phyloP scores from a whole-genome alignment of 2,888 invertebrate genomes.

The Pecten maximus region DNA sequence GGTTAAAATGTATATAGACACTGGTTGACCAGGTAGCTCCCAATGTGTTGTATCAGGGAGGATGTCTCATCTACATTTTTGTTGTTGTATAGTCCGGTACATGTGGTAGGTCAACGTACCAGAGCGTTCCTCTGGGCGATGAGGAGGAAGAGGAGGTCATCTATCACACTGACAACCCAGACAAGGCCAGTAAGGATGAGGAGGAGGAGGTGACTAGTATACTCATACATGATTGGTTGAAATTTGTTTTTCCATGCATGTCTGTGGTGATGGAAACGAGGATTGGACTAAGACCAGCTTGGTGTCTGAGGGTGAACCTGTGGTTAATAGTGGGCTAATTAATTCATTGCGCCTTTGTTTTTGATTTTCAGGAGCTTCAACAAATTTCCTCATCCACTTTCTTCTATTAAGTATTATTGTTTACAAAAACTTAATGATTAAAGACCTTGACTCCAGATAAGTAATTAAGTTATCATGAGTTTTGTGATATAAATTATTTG shows the following conservation, averaged over 20 bases:
- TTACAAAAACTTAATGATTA: neutral
- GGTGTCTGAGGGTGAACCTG: neutral
- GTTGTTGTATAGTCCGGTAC: constrained; percentile 7
- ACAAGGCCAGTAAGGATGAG: constrained; percentile 56
- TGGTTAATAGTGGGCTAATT: neutral
- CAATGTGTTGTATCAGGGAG: neutral
- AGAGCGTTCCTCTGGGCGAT: constrained; percentile 52
- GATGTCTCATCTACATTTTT: neutral
- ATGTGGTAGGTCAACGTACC: neutral
- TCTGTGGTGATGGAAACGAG: constrained; percentile 27
- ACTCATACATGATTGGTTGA: constrained; percentile 35
- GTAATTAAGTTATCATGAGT: too few species aligned
- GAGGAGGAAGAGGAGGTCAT: constrained; percentile 66
- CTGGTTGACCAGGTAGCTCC: neutral
- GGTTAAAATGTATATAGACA: neutral
- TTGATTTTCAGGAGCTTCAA: neutral
- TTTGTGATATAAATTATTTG: too few species aligned
- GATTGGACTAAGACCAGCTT: neutral
- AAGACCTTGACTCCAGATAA: too few species aligned
- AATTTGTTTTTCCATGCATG: constrained; percentile 28
- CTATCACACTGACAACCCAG: constrained; percentile 67
- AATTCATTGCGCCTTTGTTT: constrained; percentile 10
- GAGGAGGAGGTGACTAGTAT: constrained; percentile 66
- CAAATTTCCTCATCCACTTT: neutral
- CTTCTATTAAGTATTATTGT: neutral